Conservation (phyloP, 2,888 invertebrate species). For the Deilephila elpenor region DNA sequence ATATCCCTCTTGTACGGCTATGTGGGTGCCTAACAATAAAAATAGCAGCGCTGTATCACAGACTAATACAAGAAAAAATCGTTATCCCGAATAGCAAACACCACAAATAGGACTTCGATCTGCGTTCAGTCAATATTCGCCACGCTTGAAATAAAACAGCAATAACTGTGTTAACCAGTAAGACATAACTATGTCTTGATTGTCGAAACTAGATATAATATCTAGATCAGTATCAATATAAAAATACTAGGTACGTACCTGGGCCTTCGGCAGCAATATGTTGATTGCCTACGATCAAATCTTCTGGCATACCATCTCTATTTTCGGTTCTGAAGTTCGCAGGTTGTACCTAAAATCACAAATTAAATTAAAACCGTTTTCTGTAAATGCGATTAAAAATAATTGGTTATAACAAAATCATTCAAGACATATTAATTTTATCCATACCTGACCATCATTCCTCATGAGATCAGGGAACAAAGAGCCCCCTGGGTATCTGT, state of each 20-base stretch:
- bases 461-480: slow-evolving; percentile 71
- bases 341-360: slow-evolving; percentile 66
- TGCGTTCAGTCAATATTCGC: too few species aligned
- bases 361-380: neutral
- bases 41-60: too few species aligned
- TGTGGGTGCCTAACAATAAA: too few species aligned
- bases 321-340: slow-evolving; percentile 71
- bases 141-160: too few species aligned
- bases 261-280: slow-evolving; percentile 56
- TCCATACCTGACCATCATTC: slow-evolving; percentile 73
- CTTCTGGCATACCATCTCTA: slow-evolving; percentile 61
- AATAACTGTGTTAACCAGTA: too few species aligned
- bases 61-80: too few species aligned
- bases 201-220: neutral
- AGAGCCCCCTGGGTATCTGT: slow-evolving; percentile 67
- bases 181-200: too few species aligned
- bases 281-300: slow-evolving; percentile 63
- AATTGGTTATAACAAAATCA: too few species aligned
- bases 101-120: too few species aligned
- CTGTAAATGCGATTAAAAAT: too few species aligned
- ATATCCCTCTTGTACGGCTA: too few species aligned
- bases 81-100: too few species aligned
- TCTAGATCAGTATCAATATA: neutral
- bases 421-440: neutral
- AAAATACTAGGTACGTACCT: slow-evolving; percentile 50